Conservation (phyloP, 2,797 vertebrate genomes). For the Falco cherrug region DNA sequence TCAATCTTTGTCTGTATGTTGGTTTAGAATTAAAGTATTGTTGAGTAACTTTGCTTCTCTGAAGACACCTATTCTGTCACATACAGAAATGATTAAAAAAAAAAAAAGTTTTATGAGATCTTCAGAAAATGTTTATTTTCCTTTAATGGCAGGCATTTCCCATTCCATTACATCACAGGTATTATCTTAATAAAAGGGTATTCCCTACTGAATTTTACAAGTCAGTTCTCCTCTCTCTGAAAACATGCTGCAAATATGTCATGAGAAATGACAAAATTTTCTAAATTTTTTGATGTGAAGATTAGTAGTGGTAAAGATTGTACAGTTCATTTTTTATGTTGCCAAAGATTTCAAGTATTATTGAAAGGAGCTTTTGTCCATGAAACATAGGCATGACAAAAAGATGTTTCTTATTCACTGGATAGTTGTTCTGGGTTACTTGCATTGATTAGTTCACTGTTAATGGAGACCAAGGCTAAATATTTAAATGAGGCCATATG, state of each 20-base stretch:
- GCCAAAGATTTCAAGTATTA: not conserved
- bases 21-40: not conserved
- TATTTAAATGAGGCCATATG: not conserved
- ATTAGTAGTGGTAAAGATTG: not conserved
- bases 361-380: not conserved
- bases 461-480: not conserved
- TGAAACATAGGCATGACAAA: not conserved
- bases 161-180: not conserved
- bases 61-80: not conserved
- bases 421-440: accelerated
- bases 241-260: not conserved
- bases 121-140: not conserved
- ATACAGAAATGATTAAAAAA: not conserved
- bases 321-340: not conserved
- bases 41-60: not conserved
- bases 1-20: not conserved
- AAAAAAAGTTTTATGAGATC: not conserved
- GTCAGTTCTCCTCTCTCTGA: not conserved
- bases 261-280: not conserved
- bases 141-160: not conserved
- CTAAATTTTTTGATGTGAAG: not conserved
- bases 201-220: not conserved
- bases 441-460: not conserved
- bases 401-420: not conserved
- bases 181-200: not conserved